Evolutionary conservation across 2,888 invertebrate genomes (phyloP), one percentile per base, ranked within the genome.

Genomic region (Rambutsinella grinnellia): DNA sequence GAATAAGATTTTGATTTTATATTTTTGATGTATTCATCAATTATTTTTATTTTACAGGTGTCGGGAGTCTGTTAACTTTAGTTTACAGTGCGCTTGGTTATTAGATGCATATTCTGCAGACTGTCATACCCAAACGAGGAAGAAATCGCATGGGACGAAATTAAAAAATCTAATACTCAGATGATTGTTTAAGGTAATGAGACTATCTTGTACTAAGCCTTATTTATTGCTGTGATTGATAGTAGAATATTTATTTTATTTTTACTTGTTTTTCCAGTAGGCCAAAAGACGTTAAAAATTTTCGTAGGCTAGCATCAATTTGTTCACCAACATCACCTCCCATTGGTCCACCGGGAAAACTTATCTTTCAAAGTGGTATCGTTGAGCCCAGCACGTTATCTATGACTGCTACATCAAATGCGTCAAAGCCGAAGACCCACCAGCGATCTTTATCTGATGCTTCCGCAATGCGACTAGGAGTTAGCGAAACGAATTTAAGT

Each of bases 51-150:
- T 68, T 86, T 87, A n/a, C 85, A 93, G 93, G 86, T 98, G 98
- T 90, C 91, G 97, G 85, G 92, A 93, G 87, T 96, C 96, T 82
- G 94, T 95, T 76, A 97, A 98, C 88, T 99, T 99, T 88, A 96
- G 98, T 54, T 89, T 99, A 83, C 93, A 96, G 87, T 93, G 97
- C 86, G 94, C 96, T 85, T 99, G 99, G 99, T 89, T 99, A 67
- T 89, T 99, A 85, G 96, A 97, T 85, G 97, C 99, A 23, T 97
- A 95, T 87, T 93, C 94, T 82, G 92, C 93, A 47, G 95, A 93
- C 86, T 90, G 90, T 71, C 89, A 90, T 78, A 86, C 90, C 80
- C 90, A 91, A 68, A 90, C 91, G 68, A 92, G 91, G 86, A 92
- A 91, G 87, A 92, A 92, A 86, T 92, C 92, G 51, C 91, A 92